Evolutionary conservation across 2,888 invertebrate genomes (phyloP).

Genomic region (Anthrax anthrax): DNA sequence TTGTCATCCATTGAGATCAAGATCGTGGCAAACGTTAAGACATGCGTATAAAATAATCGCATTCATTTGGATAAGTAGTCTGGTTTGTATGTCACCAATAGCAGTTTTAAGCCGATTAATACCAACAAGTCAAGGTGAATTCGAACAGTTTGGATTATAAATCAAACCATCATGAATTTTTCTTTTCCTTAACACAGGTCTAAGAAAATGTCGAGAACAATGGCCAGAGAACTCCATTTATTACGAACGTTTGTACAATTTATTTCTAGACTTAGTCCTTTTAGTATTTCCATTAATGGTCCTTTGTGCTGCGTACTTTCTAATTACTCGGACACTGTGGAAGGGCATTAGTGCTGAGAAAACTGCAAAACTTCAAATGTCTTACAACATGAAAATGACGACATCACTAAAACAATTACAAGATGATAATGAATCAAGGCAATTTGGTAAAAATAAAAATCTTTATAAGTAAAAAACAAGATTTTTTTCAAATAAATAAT

Average conservation of each 20-base stretch:
- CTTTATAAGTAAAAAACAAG: no score
- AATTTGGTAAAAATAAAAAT: constrained; percentile 5
- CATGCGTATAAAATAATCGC: constrained; percentile 59
- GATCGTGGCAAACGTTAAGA: constrained; percentile 60
- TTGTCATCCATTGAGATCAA: constrained; percentile 56
- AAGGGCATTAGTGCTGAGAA: constrained; percentile 30
- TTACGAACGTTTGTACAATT: constrained; percentile 46
- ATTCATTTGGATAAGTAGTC: constrained; percentile 49
- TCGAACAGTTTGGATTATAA: no score
- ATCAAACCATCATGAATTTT: no score
- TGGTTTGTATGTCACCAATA: constrained; percentile 50
- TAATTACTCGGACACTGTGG: constrained; percentile 36
- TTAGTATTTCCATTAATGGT: constrained; percentile 50
- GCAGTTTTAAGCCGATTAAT: constrained; percentile 43
- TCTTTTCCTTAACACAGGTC: constrained; percentile 30
- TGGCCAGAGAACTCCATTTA: constrained; percentile 45
- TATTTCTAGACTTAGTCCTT: constrained; percentile 47
- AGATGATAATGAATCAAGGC: neutral
- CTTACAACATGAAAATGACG: neutral
- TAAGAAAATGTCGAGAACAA: constrained; percentile 46
- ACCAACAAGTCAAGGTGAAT: constrained; percentile 37
- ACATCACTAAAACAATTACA: neutral
- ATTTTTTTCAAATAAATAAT: no score
- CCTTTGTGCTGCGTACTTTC: constrained; percentile 47
- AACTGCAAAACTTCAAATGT: constrained; percentile 10